Evolutionary conservation across 1,140 invertebrate species (phyloP), one percentile per base, ranked within the genome.

Genomic region (Magallana angulata): DNA sequence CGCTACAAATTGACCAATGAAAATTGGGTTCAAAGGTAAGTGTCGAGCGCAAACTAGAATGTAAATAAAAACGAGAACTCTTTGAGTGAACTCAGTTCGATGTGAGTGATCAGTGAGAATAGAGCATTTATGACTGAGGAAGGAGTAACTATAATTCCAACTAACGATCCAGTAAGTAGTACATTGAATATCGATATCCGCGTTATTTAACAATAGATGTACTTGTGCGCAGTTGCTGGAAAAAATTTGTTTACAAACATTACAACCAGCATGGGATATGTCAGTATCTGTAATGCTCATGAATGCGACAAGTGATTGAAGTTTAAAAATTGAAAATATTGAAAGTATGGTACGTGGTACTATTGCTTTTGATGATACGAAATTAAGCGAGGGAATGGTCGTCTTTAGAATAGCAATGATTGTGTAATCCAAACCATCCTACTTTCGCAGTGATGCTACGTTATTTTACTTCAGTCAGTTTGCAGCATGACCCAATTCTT

Each of bases 231-330:
- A 48, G 36, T 48, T 2, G 36, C 36, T 48, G 36, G 68, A 30
- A 24, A 24, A 24, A 3, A 48, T 76, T 76, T 76, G 68, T 76
- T 76, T 76, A 76, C 68, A 76, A 76, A 76, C 68, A 76, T 76
- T 36, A 11, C 24, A 76, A 30, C 8, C 36, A 76, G 16, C 14
- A 18, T 36, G 68, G 24, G 14, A 48, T 1, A 18, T 9, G 24
- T 36, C 36, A 2, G 36, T 48, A 48, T 48, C 5, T 48, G 2
- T 4, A 48, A 48, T 4, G 36, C 36, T 4, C 36, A 48, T 4
- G 36, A 24, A 24, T 24, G 24, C 24, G 24, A 24, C 24, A 0
- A 24, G 24, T 24, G 24, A 24, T 1, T 24, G 24, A 24, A 24
- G 24, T 24, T 24, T 24, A 24, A 24, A 24, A 0, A 24, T 24